Base-by-base conservation (phyloP, 2,888 invertebrate genomes). In the Sisyra terminalis region DNA sequence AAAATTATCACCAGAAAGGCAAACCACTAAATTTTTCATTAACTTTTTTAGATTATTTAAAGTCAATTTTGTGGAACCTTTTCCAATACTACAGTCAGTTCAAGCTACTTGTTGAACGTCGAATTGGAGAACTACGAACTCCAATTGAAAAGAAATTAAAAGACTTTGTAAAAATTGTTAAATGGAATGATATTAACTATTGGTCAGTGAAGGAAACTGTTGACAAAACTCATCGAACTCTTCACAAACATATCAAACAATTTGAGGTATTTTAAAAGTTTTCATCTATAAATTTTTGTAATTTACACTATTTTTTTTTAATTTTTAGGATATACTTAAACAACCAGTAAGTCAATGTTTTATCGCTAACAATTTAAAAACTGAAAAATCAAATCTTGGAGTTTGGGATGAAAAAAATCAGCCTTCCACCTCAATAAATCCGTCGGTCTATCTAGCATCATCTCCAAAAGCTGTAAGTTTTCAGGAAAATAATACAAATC, bases 151-250 rank as follows among this genome's bases (percentile, higher is more conserved):
- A 88, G 63, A 85, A 90, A 58, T 60, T 98, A 9, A 81, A 82
- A 50, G 93, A 93, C 50, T 90, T 88, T 56, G 85, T 97, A 1
- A 93, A 94, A 61, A 94, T 98, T 43, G 86, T 86, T 40, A 74
- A 88, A 31, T 98, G 96, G 86, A 80, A 88, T 53, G 96, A 98
- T 55, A 74, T 89, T 10, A 96, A 85, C 54, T 92, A 93, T 58
- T 94, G 89, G 78, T 81, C 92, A 29, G 79, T 97, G 43, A 89
- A 86, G 51, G 83, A 85, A 50, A 83, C 89, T 1, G 79, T 92
- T 1, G 80, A 84, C 32, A 89, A 87, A 55, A 83, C 88, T 0
- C 93, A 94, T 57, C 78, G 82, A 47, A 84, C 79, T 14, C 65
- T 96, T 8, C 84, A 86, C 56, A 92, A 90, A 58, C 80, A 82